Conservation (phyloP, 2,888 invertebrate species). For the Morinoia aosen region DNA sequence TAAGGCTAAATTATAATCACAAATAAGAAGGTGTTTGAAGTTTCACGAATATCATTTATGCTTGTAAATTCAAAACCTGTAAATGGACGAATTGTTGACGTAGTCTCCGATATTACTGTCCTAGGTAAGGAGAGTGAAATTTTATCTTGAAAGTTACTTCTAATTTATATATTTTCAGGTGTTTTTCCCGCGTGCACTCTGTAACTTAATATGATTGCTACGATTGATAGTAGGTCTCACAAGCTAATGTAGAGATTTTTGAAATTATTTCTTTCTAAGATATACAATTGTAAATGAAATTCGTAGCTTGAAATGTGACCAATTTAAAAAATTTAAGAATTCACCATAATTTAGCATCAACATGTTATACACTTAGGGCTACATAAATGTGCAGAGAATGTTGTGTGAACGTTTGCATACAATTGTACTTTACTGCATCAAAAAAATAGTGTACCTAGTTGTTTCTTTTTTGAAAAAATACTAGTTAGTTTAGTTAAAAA, state of each 20-base stretch:
- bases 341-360: too few species aligned
- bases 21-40: background rate
- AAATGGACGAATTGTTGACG: constrained; percentile 38
- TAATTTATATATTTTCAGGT: background rate
- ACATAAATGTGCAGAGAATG: too few species aligned
- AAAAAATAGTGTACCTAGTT: too few species aligned
- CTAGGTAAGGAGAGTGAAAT: background rate
- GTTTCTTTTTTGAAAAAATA: too few species aligned
- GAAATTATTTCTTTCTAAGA: too few species aligned
- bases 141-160: background rate
- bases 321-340: too few species aligned
- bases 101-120: background rate
- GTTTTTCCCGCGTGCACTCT: background rate
- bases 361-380: too few species aligned
- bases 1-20: background rate
- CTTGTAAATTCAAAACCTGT: constrained; percentile 18
- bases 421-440: too few species aligned
- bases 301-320: too few species aligned
- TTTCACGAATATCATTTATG: constrained; percentile 21
- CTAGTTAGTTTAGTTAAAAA: too few species aligned
- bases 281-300: too few species aligned
- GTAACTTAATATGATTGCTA: background rate
- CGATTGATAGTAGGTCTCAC: background rate
- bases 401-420: too few species aligned
- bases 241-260: background rate